Evolutionary conservation across 2,797 vertebrate genomes (phyloP).

Genomic region (Esox masquinongy): DNA sequence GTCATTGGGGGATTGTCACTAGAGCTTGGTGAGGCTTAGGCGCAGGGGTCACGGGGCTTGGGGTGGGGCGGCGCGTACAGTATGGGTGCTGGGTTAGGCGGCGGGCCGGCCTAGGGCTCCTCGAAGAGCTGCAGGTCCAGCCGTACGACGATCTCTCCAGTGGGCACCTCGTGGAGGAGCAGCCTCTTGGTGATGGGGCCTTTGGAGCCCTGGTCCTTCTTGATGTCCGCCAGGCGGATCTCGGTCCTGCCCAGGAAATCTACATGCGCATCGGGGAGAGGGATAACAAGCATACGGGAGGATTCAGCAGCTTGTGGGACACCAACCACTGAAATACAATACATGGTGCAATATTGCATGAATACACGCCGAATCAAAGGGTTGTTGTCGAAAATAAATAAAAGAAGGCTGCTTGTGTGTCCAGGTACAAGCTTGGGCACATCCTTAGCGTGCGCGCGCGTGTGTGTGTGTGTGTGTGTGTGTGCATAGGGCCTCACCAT

Average conservation of each 20-base stretch:
- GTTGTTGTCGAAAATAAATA: not conserved
- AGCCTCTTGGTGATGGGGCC: slow-evolving; percentile 96
- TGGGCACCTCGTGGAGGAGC: slow-evolving; percentile 97
- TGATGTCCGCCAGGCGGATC: slow-evolving; percentile 97
- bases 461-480: slow-evolving; percentile 5
- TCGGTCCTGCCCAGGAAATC: slow-evolving; percentile 97
- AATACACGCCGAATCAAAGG: not conserved
- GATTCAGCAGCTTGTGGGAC: not conserved
- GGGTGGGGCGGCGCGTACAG: slow-evolving; percentile 7
- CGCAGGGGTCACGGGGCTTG: slow-evolving; percentile 17
- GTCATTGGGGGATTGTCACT: slow-evolving; percentile 68
- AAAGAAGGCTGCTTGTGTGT: not conserved
- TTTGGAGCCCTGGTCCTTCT: slow-evolving; percentile 98
- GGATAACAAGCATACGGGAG: not conserved
- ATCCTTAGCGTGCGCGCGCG: not conserved
- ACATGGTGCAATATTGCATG: not conserved
- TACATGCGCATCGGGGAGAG: slow-evolving; percentile 57
- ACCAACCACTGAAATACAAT: not conserved
- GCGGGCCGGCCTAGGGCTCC: slow-evolving; percentile 63
- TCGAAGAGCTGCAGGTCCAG: slow-evolving; percentile 97
- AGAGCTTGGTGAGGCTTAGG: slow-evolving; percentile 52
- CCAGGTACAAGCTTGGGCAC: not conserved
- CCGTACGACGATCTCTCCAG: slow-evolving; percentile 96
- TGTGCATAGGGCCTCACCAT: slow-evolving; percentile 73
- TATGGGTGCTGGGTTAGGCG: slow-evolving; percentile 4